Evolutionary conservation across 2,888 invertebrate genomes (phyloP).

Genomic region (Nycteola revayana): DNA sequence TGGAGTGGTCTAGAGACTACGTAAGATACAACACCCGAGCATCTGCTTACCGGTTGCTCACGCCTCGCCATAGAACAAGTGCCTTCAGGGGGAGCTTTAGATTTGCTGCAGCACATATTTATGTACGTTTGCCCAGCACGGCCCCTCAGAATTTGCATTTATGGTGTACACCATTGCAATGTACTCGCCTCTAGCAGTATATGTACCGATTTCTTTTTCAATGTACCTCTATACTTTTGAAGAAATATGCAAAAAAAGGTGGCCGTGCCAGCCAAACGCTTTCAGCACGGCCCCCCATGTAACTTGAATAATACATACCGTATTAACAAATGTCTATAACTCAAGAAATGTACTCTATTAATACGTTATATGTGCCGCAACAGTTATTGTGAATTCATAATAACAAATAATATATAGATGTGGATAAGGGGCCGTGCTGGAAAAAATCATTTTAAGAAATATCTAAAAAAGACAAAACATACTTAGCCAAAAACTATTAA

Average conservation of each 20-base stretch:
- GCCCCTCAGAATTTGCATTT: conserved; percentile 2
- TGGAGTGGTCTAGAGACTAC: no score
- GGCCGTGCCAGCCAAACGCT: conserved; percentile 2
- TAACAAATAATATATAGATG: conserved; percentile 1
- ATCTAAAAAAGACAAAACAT: conserved; percentile 2
- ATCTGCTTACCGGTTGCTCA: no score
- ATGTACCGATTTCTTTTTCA: conserved; percentile 1
- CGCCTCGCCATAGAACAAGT: no score
- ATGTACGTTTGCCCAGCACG: conserved; percentile 2
- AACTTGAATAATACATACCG: conserved; percentile 1
- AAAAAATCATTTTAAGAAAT: conserved; percentile 2
- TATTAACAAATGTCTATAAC: conserved; percentile 1
- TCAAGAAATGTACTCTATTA: conserved; percentile 1
- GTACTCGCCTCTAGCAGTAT: conserved; percentile 2
- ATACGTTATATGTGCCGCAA: conserved; percentile 1
- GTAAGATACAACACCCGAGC: no score
- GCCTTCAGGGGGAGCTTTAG: no score
- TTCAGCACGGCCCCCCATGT: conserved; percentile 2
- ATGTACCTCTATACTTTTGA: conserved; percentile 1
- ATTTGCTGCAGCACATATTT: no score
- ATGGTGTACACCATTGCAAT: conserved; percentile 2
- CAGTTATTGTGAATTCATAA: conserved; percentile 1
- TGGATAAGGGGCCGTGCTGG: conserved; percentile 1
- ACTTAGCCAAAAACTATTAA: conserved; percentile 2
- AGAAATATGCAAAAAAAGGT: conserved; percentile 1